These are phyloP conservation scores for Oasisia sp. DNA, from an alignment of 2,888 invertebrate species.

Conservation along the genomic window DNA sequence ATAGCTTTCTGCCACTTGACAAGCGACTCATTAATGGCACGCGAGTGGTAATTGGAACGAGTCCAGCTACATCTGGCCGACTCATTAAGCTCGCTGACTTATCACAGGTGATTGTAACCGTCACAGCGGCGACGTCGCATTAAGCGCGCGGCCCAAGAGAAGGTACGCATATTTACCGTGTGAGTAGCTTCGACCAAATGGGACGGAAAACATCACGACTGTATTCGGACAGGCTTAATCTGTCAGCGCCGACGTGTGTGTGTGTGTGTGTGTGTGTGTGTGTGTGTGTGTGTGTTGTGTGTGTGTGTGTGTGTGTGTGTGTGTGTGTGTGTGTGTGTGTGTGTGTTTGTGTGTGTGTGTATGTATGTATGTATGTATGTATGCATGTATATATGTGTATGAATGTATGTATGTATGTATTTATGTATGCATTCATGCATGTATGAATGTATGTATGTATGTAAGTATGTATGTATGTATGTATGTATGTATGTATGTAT, in stretches of 20 bases:
- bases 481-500: neutral
- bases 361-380: neutral
- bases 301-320: neutral
- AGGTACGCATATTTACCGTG: neutral
- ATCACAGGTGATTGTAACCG: neutral
- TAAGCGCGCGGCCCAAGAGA: neutral
- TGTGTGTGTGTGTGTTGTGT: neutral
- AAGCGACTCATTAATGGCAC: neutral
- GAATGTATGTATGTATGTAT: neutral
- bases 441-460: neutral
- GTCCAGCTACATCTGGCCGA: neutral
- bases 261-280: neutral
- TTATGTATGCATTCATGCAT: neutral
- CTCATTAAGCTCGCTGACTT: neutral
- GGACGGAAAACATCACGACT: neutral
- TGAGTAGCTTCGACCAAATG: neutral
- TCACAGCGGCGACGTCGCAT: neutral
- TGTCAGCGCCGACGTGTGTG: neutral
- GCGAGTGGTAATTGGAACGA: neutral
- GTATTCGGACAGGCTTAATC: neutral
- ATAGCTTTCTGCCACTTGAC: neutral
- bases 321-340: neutral
- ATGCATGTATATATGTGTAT: neutral
- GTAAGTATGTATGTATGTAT: neutral
- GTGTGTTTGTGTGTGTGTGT: neutral